Evolutionary conservation across 2,113 vertebrate species (phyloP).

Genomic region (Stictonetta naevosa): DNA sequence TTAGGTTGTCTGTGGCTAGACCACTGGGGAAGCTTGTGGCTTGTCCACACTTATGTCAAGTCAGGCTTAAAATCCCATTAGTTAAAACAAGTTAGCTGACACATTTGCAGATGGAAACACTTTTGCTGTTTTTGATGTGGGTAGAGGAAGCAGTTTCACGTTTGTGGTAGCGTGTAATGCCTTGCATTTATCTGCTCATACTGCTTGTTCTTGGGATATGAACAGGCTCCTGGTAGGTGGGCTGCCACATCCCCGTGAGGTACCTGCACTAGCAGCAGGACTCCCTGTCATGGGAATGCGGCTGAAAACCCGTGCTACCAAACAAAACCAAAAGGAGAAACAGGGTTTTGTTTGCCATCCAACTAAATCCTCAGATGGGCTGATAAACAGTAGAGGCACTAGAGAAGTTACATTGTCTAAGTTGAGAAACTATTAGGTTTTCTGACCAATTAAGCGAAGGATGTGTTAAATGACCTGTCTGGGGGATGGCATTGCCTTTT

Average conservation of each 20-base stretch:
- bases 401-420: not conserved
- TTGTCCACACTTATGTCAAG: not conserved
- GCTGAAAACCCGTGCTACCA: not conserved
- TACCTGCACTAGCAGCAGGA: not conserved
- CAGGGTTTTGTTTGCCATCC: not conserved
- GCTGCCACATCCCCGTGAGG: not conserved
- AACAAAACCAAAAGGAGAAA: not conserved
- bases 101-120: conserved; percentile 2
- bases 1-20: not conserved
- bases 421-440: not conserved
- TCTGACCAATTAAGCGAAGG: conserved; percentile 18
- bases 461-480: not conserved
- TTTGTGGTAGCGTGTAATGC: not conserved
- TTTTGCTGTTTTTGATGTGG: not conserved
- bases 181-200: not conserved
- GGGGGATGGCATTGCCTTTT: not conserved
- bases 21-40: not conserved
- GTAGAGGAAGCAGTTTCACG: not conserved
- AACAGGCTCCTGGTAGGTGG: not conserved
- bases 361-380: not conserved
- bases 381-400: not conserved
- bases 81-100: conserved; percentile 8
- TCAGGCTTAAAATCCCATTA: conserved; percentile 10
- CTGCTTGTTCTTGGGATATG: not conserved
- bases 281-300: not conserved